Base-by-base conservation (phyloP, 2,888 invertebrate genomes). In the Syrista parreyssii region DNA sequence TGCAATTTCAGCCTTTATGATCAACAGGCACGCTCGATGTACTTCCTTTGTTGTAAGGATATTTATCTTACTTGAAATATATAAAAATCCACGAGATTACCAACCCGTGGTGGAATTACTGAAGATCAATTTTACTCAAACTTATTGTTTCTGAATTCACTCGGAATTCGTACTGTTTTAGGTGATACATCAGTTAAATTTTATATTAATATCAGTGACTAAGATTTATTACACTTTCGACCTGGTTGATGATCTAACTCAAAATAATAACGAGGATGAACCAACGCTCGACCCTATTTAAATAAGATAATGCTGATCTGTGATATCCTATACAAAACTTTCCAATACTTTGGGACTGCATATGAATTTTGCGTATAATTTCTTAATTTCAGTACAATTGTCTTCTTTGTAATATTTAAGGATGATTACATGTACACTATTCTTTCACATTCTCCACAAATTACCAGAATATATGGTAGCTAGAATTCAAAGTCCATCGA, bases 401-500 rank as follows among this genome's bases (percentile, higher is more conserved):
- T 6, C 55, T 9, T 55, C 23, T 23, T 9, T 23, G 55, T 55
- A 55, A 55, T 55, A 55, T 23, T 23, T 55, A 55, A 23, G 23
- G 9, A 55, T 9, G 55, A 55, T 55, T 55, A 23, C 55, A 23
- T 23, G 1, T 15, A 6, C 15, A 55, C 23, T 55, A 55, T 2
- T 9, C 40, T 55, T 55, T 23, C 2, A 23, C 6, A 9, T 55
- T 15, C 40, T 55, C 40, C 40, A 55, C 23, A 55, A 55, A 55
- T 55, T 55, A 55, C 9, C 55, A 23, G 55, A 55, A 23, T 55
- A 55, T 9, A 23, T 9, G 55, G 15, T 23, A 55, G 55, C 55
- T 55, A 23, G 9, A 55, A 55, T 84, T 81, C 86, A 87, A 86
- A 87, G 87, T 87, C 84, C 85, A 78, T 69, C 79, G 87, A 87